Percentiles rank a stretch among this genome's conserved stretches.
phyloP scores from a whole-genome alignment of 2,888 invertebrate genomes.

The Drosophila cognata region DNA sequence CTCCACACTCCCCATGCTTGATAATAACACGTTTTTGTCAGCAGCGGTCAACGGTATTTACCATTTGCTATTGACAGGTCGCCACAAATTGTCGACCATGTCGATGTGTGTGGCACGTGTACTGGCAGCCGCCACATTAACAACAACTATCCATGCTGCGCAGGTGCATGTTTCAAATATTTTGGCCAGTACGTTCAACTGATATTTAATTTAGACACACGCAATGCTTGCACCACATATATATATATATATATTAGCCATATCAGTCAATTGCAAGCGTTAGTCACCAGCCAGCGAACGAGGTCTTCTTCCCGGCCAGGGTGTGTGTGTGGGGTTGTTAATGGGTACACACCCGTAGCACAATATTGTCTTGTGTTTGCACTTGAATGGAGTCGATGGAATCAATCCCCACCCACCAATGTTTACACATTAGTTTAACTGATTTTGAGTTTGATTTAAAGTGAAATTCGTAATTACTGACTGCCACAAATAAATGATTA shows the following conservation, averaged over 20 bases:
- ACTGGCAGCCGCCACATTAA: conserved; percentile 4
- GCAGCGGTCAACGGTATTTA: conserved; percentile 4
- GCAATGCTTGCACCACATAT: conserved; percentile 2
- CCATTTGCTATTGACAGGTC: conserved; percentile 29
- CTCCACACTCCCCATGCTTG: neutral
- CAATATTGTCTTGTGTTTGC: neutral
- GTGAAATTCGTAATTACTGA: neutral
- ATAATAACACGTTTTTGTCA: conserved; percentile 26
- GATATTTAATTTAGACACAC: conserved; percentile 9
- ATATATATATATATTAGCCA: neutral
- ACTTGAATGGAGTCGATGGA: neutral
- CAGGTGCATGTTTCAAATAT: conserved; percentile 16
- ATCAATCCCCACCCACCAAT: neutral
- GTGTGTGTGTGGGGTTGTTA: neutral
- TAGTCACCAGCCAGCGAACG: neutral
- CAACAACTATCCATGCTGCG: neutral
- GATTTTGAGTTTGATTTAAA: neutral
- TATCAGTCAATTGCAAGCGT: neutral
- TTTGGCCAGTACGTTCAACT: conserved; percentile 4
- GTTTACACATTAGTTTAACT: neutral
- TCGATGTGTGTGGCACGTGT: conserved; percentile 25
- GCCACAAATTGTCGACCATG: conserved; percentile 21
- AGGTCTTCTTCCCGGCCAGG: neutral
- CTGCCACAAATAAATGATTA: neutral
- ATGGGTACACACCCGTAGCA: neutral